Conservation (phyloP, 2,113 vertebrate species). For the Psammodynastes pulverulentus region DNA sequence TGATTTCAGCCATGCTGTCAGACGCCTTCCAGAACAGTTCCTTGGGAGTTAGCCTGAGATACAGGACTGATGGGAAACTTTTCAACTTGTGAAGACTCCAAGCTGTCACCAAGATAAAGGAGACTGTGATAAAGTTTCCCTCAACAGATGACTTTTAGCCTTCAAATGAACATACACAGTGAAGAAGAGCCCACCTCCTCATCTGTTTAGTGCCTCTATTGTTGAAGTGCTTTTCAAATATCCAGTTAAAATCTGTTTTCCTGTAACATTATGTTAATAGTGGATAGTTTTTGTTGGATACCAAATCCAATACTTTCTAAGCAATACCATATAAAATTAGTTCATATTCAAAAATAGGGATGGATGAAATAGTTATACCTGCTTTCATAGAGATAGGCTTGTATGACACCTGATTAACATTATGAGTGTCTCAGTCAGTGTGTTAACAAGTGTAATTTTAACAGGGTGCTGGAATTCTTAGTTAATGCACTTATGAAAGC, state of each 20-base stretch:
- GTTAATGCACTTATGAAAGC: not conserved
- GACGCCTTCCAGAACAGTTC: too few species aligned
- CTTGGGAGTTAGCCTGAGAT: too few species aligned
- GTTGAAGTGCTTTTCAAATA: not conserved
- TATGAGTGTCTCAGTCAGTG: not conserved
- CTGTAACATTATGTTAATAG: not conserved
- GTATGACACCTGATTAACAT: not conserved
- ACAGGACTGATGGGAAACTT: too few species aligned
- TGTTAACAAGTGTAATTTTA: not conserved
- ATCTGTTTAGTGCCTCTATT: not conserved
- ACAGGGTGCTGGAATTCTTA: not conserved
- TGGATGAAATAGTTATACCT: not conserved
- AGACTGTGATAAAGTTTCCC: not conserved
- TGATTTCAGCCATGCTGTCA: too few species aligned
- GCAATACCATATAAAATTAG: not conserved
- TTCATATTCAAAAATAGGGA: not conserved
- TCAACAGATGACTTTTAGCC: not conserved
- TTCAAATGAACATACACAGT: not conserved
- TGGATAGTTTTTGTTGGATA: not conserved
- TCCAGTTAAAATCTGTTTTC: not conserved
- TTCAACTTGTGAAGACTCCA: too few species aligned
- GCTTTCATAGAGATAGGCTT: not conserved
- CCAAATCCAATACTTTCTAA: not conserved
- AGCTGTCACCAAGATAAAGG: too few species aligned
- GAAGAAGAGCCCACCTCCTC: not conserved